Evolutionary conservation across 2,113 vertebrate genomes (phyloP).

Genomic region (Bos javanicus): DNA sequence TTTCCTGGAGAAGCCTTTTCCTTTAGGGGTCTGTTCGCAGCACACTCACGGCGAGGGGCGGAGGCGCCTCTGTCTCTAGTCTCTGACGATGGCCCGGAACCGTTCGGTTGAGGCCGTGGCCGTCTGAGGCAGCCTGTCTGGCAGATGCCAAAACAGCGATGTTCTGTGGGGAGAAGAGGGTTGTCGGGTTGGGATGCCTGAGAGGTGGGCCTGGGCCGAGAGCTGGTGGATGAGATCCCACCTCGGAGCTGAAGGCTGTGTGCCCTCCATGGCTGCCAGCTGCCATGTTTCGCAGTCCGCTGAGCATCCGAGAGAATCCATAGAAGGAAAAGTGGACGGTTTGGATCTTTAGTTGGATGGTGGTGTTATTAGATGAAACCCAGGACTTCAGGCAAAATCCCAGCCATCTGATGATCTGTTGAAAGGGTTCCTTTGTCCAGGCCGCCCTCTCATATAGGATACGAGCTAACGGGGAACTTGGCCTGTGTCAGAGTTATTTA

Average conservation of each 20-base stretch:
- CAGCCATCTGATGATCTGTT: neutral
- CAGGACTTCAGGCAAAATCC: neutral
- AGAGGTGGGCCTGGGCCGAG: neutral
- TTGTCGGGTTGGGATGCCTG: neutral
- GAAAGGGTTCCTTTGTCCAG: neutral
- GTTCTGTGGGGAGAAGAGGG: neutral
- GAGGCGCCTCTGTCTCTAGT: neutral
- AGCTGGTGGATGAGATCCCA: neutral
- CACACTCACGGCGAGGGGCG: accelerated
- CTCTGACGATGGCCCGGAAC: neutral
- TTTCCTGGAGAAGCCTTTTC: neutral
- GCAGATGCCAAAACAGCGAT: neutral
- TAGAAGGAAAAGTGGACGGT: neutral
- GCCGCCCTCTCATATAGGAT: too few species aligned
- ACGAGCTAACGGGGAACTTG: accelerated
- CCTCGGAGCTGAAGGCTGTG: accelerated
- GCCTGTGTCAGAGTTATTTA: neutral
- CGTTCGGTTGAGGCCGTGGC: accelerated
- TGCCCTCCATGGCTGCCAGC: neutral
- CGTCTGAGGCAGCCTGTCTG: neutral
- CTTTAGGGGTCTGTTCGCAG: neutral
- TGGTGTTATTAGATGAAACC: neutral
- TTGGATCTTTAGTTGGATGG: neutral
- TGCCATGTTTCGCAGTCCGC: accelerated
- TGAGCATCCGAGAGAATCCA: neutral